Conservation (phyloP, 2,113 vertebrate genomes). For the Ascaphus truei region DNA sequence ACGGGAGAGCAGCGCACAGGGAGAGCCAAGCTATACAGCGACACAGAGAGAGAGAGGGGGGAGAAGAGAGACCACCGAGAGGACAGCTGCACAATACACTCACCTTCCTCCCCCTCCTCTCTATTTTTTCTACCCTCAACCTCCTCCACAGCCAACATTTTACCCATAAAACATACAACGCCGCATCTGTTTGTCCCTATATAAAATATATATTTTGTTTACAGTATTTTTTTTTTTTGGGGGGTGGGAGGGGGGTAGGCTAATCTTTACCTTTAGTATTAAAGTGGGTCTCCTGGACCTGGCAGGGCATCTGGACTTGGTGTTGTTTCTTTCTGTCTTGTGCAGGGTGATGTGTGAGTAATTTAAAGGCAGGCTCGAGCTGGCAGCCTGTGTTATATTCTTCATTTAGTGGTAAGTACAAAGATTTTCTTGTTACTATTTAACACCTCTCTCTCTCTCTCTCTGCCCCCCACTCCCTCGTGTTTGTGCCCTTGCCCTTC, state of each 20-base stretch:
- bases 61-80: conserved; percentile 44
- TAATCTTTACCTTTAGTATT: conserved; percentile 59
- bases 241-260: no score
- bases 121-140: conserved; percentile 52
- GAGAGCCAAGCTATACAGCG: conserved; percentile 45
- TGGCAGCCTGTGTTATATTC: conserved; percentile 74
- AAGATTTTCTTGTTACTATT: conserved; percentile 60
- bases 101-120: conserved; percentile 47
- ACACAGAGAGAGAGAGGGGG: conserved; percentile 46
- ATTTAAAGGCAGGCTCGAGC: conserved; percentile 80
- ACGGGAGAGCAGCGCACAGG: conserved; percentile 65
- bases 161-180: not conserved
- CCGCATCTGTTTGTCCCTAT: not conserved
- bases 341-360: conserved; percentile 81
- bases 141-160: conserved; percentile 41
- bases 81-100: conserved; percentile 19
- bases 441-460: conserved; percentile 43
- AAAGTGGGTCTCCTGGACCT: conserved; percentile 67
- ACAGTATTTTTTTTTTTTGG: not conserved
- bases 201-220: not conserved
- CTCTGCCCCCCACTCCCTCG: conserved; percentile 32
- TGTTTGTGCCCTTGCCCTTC: conserved; percentile 56
- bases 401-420: conserved; percentile 84
- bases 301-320: conserved; percentile 67
- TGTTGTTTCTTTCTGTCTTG: conserved; percentile 47